Conservation (phyloP, 2,113 vertebrate species). For the Chroicocephalus ridibundus region DNA sequence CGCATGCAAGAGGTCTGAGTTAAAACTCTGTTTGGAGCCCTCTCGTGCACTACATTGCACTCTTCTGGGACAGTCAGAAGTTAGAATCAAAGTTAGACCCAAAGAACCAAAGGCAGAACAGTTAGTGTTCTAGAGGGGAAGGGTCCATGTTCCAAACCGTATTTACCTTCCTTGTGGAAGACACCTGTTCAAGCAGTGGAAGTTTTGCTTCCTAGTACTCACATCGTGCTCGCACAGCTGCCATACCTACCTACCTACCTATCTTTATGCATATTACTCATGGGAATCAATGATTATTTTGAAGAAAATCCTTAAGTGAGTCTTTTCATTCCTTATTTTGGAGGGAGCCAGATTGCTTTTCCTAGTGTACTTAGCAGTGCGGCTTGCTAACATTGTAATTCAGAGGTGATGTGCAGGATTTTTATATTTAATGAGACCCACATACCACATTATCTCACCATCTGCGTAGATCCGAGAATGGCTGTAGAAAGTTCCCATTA, state of each 20-base stretch:
- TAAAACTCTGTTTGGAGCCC: neutral
- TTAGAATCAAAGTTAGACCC: neutral
- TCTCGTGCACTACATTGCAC: neutral
- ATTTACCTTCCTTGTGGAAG: neutral
- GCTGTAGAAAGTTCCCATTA: slow-evolving; percentile 36
- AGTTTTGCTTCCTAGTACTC: neutral
- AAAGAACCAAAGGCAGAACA: neutral
- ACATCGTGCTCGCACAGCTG: neutral
- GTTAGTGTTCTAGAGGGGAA: neutral
- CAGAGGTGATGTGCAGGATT: slow-evolving; percentile 32
- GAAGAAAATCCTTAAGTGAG: neutral
- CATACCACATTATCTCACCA: slow-evolving; percentile 43
- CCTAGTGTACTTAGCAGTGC: neutral
- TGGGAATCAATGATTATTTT: neutral
- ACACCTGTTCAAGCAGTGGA: neutral
- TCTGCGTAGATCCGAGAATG: slow-evolving; percentile 37
- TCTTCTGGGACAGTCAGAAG: neutral
- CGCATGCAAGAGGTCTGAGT: neutral
- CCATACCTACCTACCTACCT: neutral
- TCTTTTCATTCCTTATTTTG: neutral
- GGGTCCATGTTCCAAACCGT: neutral
- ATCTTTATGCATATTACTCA: neutral
- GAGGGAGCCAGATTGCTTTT: neutral
- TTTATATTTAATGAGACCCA: slow-evolving; percentile 56
- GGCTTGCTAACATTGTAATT: slow-evolving; percentile 33